These are phyloP conservation scores for Pristionchus entomophagus DNA, from an alignment of 2,888 invertebrate species.

Conservation along the genomic window DNA sequence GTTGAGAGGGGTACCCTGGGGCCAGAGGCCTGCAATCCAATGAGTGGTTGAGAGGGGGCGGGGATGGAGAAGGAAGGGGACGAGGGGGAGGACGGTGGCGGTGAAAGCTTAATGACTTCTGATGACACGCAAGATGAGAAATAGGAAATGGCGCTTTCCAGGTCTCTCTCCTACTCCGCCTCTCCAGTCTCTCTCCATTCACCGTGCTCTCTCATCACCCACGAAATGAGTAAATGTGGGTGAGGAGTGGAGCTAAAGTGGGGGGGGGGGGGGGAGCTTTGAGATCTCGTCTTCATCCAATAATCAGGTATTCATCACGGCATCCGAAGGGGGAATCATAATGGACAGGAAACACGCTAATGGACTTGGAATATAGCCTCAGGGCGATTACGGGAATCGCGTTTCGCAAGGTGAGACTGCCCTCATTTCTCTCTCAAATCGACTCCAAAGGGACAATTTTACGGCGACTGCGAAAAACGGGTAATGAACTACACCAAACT, in stretches of 20 bases:
- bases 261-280: neutral
- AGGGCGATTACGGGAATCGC: neutral
- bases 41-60: neutral
- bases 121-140: conserved; percentile 1
- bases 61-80: neutral
- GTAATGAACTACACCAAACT: neutral
- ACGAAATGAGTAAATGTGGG: neutral
- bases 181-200: neutral
- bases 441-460: conserved; percentile 2
- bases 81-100: neutral
- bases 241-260: neutral
- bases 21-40: neutral
- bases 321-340: neutral
- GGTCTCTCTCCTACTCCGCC: neutral
- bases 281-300: neutral
- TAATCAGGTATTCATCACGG: conserved; percentile 28
- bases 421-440: neutral
- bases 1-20: conserved; percentile 1
- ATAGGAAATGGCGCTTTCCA: neutral
- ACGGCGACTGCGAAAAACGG: neutral
- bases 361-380: conserved; percentile 18
- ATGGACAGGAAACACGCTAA: conserved; percentile 10
- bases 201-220: neutral
- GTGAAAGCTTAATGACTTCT: conserved; percentile 24
- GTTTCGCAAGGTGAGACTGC: neutral